Conservation (phyloP, 2,113 vertebrate species). For the Glaucidium brasilianum region DNA sequence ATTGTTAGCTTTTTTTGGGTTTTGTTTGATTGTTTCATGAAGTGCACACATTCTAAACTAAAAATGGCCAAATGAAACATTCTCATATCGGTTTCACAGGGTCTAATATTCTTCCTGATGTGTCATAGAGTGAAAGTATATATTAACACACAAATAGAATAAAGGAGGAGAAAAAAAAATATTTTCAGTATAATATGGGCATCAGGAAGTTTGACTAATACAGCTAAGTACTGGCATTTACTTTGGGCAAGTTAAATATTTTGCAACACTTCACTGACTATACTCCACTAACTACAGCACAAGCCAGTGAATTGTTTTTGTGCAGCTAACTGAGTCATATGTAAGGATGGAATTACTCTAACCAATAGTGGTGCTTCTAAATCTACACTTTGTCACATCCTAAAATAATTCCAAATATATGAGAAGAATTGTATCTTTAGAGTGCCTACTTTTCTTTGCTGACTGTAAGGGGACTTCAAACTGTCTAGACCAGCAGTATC, state of each 20-base stretch:
- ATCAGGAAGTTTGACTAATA: not conserved
- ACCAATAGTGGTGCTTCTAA: not conserved
- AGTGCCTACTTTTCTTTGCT: not conserved
- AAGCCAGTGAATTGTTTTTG: not conserved
- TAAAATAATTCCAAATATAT: not conserved
- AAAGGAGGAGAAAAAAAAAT: not conserved
- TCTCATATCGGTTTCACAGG: accelerated
- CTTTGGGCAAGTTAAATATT: not conserved
- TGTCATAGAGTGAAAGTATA: not conserved
- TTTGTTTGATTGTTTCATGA: not conserved
- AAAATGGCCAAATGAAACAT: not conserved
- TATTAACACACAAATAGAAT: not conserved
- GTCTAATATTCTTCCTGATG: not conserved
- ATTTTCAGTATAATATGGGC: not conserved
- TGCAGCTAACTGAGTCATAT: not conserved
- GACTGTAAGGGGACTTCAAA: not conserved
- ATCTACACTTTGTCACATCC: not conserved
- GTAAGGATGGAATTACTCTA: not conserved
- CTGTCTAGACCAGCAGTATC: not conserved
- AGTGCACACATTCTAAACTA: not conserved
- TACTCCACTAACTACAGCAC: not conserved
- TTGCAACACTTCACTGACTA: not conserved
- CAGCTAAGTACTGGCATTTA: not conserved
- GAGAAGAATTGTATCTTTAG: not conserved
- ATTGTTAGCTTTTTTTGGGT: accelerated